Base-by-base conservation (phyloP, 2,113 vertebrate genomes). In the Gallinago media region DNA sequence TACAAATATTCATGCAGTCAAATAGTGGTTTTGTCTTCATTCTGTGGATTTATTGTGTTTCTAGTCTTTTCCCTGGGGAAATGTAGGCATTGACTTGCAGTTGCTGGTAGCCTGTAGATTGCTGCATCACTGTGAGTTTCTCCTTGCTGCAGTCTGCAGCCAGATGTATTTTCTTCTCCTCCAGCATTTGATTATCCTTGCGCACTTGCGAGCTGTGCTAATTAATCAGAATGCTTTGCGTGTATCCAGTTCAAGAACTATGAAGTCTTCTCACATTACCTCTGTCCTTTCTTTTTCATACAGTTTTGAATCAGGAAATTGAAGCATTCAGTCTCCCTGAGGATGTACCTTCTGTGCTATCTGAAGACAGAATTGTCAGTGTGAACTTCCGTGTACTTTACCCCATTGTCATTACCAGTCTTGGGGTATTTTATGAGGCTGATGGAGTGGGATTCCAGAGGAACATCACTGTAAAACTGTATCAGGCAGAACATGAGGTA, bases 401-500 rank as follows among this genome's bases (percentile, higher is more conserved):
- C 95, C 99, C 99, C 4, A 98, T 99, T 63, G 98, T 99, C 63
- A 99, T 99, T 86, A 99, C 99, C 50, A 98, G 98, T 76, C 98
- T 99, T 8, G 99, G 99, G 54, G 99, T 99, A 58, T 99, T 99
- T 97, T 98, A 98, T 40, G 98, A 98, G 46, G 96, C 98, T 32
- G 93, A 92, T 31, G 92, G 59, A 12, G 94, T 95, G 26, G 98
- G 98, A 75, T 98, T 99, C 94, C 99, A 98, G 75, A 98, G 98
- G 83, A 99, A 99, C 88, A 98, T 99, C 93, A 99, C 99, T 2
- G 99, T 99, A 70, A 99, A 98, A 94, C 98, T 99, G 40, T 99
- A 99, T 75, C 99, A 99, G 96, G 98, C 99, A 68, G 99, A 99
- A 85, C 99, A 99, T 89, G 99, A 99, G 99, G 99, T 99, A 98